phyloP scores from a whole-genome alignment of 2,888 invertebrate genomes.

The Aphodius sticticus region DNA sequence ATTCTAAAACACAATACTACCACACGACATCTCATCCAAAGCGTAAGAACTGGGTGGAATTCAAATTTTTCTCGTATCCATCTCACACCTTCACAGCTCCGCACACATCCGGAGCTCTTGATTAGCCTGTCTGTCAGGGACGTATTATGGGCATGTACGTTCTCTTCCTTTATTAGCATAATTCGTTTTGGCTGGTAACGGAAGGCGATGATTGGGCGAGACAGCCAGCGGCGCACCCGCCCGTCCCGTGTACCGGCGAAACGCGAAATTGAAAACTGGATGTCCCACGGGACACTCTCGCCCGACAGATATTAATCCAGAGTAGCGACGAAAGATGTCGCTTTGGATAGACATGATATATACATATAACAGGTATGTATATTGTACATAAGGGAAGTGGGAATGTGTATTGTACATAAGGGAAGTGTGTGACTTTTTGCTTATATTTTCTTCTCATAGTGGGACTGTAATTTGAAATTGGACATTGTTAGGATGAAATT shows the following conservation, averaged over 20 bases:
- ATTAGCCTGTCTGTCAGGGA: constrained; percentile 4
- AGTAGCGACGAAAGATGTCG: not conserved
- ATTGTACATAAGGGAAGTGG: not conserved
- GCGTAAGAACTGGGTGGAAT: not conserved
- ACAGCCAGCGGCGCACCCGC: not conserved
- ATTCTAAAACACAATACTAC: not conserved
- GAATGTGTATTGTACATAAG: not conserved
- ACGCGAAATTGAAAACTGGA: not conserved
- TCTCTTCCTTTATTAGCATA: not conserved
- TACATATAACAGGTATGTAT: not conserved
- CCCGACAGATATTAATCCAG: not conserved
- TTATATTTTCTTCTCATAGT: too few species aligned
- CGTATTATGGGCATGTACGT: constrained; percentile 4
- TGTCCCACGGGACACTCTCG: not conserved
- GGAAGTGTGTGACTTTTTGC: too few species aligned
- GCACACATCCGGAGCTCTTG: not conserved
- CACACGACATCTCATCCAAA: not conserved
- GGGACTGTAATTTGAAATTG: too few species aligned
- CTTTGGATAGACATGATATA: not conserved
- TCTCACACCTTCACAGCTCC: not conserved
- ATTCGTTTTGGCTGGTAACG: constrained; percentile 4
- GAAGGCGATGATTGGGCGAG: not conserved
- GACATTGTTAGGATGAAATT: too few species aligned
- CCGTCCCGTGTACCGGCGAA: not conserved
- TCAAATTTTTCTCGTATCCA: constrained; percentile 4